Conservation (phyloP, 2,113 vertebrate genomes). For the Peromyscus leucopus region DNA sequence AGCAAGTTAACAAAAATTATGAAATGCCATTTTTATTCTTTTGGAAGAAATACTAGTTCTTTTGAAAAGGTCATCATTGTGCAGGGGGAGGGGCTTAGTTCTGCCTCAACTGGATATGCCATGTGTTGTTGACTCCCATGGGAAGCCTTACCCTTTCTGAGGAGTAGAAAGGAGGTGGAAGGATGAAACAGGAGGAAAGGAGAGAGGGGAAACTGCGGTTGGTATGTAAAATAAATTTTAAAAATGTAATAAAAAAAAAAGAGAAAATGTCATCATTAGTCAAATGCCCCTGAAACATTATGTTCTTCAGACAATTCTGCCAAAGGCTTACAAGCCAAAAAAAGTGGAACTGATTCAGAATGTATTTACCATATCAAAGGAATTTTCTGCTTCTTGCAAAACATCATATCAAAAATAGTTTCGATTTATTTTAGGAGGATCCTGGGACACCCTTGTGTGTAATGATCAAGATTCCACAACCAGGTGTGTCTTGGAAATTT, state of each 20-base stretch:
- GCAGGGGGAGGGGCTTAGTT: no score
- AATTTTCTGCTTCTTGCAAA: constrained; percentile 64
- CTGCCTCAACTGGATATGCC: no score
- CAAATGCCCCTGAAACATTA: not conserved
- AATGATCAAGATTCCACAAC: not conserved
- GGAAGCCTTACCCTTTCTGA: no score
- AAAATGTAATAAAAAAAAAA: no score
- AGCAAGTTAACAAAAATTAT: not conserved
- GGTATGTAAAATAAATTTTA: no score
- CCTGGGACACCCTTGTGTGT: not conserved
- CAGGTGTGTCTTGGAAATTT: constrained; percentile 63
- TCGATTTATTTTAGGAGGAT: not conserved
- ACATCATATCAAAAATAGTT: constrained; percentile 64
- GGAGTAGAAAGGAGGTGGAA: no score
- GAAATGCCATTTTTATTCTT: not conserved
- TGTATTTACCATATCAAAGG: constrained; percentile 62
- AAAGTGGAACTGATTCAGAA: constrained; percentile 71
- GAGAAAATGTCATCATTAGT: no score
- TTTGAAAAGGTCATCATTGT: constrained; percentile 33
- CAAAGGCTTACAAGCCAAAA: constrained; percentile 32
- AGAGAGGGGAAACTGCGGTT: no score
- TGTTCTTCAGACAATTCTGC: constrained; percentile 50
- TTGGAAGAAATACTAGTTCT: not conserved
- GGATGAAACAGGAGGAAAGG: no score
- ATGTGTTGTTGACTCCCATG: no score